Conservation (phyloP, 2,113 vertebrate species). For the Otis tarda region DNA sequence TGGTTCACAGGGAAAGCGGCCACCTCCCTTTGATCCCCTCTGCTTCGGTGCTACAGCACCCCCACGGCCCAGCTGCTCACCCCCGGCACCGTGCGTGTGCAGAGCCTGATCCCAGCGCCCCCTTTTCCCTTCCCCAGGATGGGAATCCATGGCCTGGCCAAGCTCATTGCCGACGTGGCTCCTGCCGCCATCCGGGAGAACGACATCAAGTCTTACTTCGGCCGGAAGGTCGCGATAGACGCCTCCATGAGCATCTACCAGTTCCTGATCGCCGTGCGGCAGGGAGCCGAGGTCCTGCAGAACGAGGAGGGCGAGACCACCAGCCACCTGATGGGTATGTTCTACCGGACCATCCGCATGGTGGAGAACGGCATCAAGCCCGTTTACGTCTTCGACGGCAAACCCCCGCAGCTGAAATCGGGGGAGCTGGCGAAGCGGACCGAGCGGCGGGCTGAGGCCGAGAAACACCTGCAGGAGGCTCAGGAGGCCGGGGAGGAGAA, state of each 20-base stretch:
- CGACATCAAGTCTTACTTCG: constrained; percentile 94
- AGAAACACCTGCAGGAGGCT: constrained; percentile 89
- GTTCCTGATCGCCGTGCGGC: constrained; percentile 95
- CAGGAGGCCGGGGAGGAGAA: constrained; percentile 88
- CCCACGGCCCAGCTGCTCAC: neutral
- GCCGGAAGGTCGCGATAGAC: constrained; percentile 94
- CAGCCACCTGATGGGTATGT: constrained; percentile 98
- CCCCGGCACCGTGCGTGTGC: fast-evolving
- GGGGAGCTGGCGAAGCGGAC: constrained; percentile 91
- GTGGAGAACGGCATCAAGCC: constrained; percentile 95
- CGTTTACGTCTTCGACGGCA: constrained; percentile 94
- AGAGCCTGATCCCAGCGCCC: fast-evolving
- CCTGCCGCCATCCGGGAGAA: constrained; percentile 91
- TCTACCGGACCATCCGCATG: constrained; percentile 97
- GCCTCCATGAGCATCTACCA: constrained; percentile 99
- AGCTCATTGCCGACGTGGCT: constrained; percentile 91
- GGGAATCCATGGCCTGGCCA: constrained; percentile 97
- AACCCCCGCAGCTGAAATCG: constrained; percentile 91
- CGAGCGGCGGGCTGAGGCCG: constrained; percentile 89
- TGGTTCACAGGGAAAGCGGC: neutral
- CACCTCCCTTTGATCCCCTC: neutral
- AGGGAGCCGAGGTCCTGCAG: constrained; percentile 91
- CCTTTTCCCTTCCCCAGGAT: constrained; percentile 61
- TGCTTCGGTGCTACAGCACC: fast-evolving
- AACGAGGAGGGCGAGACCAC: constrained; percentile 95